Percentiles rank a stretch among this genome's conserved stretches.
These are phyloP conservation scores for Sialis fuliginosa DNA, from an alignment of 2,888 invertebrate species.

Conservation along the genomic window DNA sequence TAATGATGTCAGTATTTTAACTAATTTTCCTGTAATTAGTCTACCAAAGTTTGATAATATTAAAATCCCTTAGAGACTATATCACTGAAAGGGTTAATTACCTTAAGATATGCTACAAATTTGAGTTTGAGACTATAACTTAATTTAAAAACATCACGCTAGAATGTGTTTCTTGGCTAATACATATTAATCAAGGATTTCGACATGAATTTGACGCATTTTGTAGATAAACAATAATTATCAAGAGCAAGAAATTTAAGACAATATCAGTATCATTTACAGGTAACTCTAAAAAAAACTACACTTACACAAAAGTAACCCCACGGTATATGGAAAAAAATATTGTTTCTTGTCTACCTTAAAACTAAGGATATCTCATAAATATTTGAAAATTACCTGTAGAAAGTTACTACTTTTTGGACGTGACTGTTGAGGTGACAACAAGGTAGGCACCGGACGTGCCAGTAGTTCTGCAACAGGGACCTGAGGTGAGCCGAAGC, in stretches of 20 bases:
- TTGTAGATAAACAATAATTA: not conserved
- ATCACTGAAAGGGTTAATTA: too few species aligned
- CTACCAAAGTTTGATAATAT: too few species aligned
- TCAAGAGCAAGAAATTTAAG: not conserved
- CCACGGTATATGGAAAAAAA: not conserved
- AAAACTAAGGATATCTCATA: not conserved
- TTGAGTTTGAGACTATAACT: too few species aligned
- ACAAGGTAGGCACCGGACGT: slow-evolving; percentile 67
- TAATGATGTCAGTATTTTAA: too few species aligned
- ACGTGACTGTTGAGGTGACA: slow-evolving; percentile 71
- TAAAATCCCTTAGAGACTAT: too few species aligned
- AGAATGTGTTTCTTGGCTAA: too few species aligned
- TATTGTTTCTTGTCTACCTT: not conserved
- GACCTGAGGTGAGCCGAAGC: slow-evolving; percentile 84
- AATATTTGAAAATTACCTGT: slow-evolving; percentile 31
- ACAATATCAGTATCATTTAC: not conserved
- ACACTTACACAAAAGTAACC: not conserved
- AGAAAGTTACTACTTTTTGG: slow-evolving; percentile 83
- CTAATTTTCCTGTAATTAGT: too few species aligned
- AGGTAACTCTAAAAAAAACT: not conserved
- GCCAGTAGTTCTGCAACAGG: slow-evolving; percentile 78
- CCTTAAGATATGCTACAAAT: too few species aligned
- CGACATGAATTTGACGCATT: not conserved
- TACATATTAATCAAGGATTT: too few species aligned
- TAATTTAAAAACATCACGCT: too few species aligned